Evolutionary conservation across 2,888 invertebrate genomes (phyloP).

Genomic region (Xanthorhoe designata): DNA sequence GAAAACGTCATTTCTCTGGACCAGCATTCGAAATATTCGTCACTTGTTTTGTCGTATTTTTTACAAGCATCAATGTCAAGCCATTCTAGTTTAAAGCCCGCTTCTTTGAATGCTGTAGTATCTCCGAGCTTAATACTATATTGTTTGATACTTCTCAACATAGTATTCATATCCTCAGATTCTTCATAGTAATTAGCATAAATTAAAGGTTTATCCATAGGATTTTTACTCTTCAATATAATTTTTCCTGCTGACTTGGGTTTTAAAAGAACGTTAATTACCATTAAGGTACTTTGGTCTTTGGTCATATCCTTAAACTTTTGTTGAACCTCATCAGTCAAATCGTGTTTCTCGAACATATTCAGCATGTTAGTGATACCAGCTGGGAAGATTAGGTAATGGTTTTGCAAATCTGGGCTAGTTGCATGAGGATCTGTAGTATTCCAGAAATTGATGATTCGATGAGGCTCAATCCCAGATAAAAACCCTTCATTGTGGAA

Average conservation of each 20-base stretch:
- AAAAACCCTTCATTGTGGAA: slow-evolving; percentile 78
- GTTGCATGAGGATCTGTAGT: slow-evolving; percentile 59
- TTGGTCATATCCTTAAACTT: slow-evolving; percentile 59
- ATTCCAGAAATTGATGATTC: slow-evolving; percentile 63
- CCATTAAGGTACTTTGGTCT: slow-evolving; percentile 65
- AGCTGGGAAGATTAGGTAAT: slow-evolving; percentile 62
- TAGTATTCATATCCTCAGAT: slow-evolving; percentile 76
- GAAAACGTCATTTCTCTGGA: slow-evolving; percentile 64
- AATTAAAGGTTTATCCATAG: slow-evolving; percentile 87
- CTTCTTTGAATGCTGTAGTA: slow-evolving; percentile 58
- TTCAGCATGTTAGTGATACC: slow-evolving; percentile 56
- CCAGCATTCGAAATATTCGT: slow-evolving; percentile 61
- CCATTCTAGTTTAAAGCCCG: slow-evolving; percentile 61
- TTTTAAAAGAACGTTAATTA: slow-evolving; percentile 86
- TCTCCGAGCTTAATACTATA: slow-evolving; percentile 54
- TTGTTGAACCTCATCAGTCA: slow-evolving; percentile 54
- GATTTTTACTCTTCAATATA: slow-evolving; percentile 87
- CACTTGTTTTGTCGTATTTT: slow-evolving; percentile 50
- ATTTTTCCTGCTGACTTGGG: slow-evolving; percentile 89
- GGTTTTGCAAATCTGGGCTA: slow-evolving; percentile 65
- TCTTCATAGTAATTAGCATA: slow-evolving; percentile 87
- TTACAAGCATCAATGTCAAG: slow-evolving; percentile 64
- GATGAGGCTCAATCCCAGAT: slow-evolving; percentile 69
- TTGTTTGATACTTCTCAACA: slow-evolving; percentile 58
- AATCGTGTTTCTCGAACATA: slow-evolving; percentile 53